phyloP scores from a whole-genome alignment of 2,797 vertebrate genomes.

The Rhinichthys osculus region DNA sequence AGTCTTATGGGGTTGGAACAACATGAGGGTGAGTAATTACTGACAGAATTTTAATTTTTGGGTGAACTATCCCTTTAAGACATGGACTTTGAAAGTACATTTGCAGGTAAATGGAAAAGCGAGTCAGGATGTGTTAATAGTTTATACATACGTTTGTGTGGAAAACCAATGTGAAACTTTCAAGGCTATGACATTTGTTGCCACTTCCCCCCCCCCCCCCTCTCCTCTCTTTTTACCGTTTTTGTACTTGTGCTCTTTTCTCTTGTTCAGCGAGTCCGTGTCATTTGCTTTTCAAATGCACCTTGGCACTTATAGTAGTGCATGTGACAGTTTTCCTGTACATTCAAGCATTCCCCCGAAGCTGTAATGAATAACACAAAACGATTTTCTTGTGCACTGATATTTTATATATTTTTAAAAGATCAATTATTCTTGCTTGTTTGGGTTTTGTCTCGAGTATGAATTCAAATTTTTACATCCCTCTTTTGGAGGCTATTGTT shows the following conservation, averaged over 20 bases:
- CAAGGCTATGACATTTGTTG: constrained; percentile 16
- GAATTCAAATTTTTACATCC: background rate
- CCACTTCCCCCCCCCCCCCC: background rate
- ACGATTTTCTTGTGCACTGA: constrained; percentile 33
- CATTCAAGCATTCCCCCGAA: constrained; percentile 45
- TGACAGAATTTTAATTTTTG: no score
- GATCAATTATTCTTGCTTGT: background rate
- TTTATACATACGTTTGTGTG: background rate
- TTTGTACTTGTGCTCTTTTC: constrained; percentile 5
- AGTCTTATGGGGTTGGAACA: no score
- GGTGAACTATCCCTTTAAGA: background rate
- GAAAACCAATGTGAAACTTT: background rate
- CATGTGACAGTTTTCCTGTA: constrained; percentile 41
- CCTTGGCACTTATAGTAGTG: constrained; percentile 64
- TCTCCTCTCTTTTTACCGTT: background rate
- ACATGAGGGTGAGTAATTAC: no score
- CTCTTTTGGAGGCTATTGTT: background rate
- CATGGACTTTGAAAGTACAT: background rate
- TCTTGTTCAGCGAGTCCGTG: background rate
- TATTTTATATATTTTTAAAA: constrained; percentile 50
- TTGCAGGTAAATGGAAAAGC: background rate
- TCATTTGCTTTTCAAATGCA: constrained; percentile 47
- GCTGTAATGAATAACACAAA: constrained; percentile 27
- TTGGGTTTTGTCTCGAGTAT: constrained; percentile 31
- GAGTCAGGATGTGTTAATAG: constrained; percentile 12